Evolutionary conservation across 2,888 invertebrate species (phyloP), one percentile per base, ranked within the genome.

Genomic region (Leptinotarsa peninsularis): DNA sequence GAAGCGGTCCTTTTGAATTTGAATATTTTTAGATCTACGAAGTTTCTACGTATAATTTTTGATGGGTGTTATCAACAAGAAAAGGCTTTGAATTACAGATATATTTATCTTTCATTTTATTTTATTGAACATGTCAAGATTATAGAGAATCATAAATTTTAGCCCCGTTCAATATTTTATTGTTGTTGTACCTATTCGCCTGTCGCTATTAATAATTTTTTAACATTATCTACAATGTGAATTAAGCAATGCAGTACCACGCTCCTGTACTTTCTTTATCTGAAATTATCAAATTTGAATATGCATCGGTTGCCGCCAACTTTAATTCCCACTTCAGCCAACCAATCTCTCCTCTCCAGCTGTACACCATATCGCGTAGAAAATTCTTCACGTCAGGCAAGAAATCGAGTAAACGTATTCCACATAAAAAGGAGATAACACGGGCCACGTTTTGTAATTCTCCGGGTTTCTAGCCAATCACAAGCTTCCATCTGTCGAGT

Each of bases 401-500:
- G 43, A 43, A 43, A 43, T 13, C 10, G 43, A 43, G 43, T 43
- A 43, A 43, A 43, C 43, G 43, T 43, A 43, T 5, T 43, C 43
- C 3, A 43, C 43, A 43, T 43, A 43, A 43, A 43, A 43, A 43
- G 71, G 74, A 75, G 74, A 73, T 75, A 66, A 74, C 70, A 71
- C 66, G 27, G 76, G 78, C 78, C 78, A 78, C 78, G 78, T 78
- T 75, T 72, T 72, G 71, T 69, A 72, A 74, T 79, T 70, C 74
- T 68, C 71, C 18, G 13, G 66, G 14, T 60, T 71, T 43, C 76
- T 75, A 72, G 82, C 88, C 88, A 89, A 89, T 88, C 80, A 81
- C 63, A 85, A 76, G 83, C 75, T 87, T 89, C 88, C 89, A 89
- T 88, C 88, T 89, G 89, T 88, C 89, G 87, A 79, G 76, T 82